phyloP scores from a whole-genome alignment of 1,140 invertebrate species.

The Ectropis grisescens region DNA sequence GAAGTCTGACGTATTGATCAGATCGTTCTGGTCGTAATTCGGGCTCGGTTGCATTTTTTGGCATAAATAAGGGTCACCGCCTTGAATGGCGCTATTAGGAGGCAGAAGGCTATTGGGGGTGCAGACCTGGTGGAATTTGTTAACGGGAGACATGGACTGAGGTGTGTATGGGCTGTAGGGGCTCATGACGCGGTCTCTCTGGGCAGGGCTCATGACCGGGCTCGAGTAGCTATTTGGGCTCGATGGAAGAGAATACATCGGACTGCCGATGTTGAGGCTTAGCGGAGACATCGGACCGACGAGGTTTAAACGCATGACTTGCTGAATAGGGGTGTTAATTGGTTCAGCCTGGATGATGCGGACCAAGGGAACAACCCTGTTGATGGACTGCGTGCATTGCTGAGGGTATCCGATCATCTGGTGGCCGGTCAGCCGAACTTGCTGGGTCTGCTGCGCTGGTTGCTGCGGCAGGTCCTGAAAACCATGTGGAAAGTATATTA shows the following conservation, averaged over 20 bases:
- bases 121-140: constrained; percentile 39
- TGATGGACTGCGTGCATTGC: constrained; percentile 12
- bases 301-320: constrained; percentile 13
- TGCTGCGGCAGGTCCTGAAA: constrained; percentile 39
- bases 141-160: constrained; percentile 44
- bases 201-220: constrained; percentile 42
- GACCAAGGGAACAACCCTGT: constrained; percentile 31
- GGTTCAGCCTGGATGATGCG: constrained; percentile 34
- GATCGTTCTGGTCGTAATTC: constrained; percentile 25
- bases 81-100: constrained; percentile 31
- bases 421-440: constrained; percentile 26
- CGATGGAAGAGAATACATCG: constrained; percentile 47
- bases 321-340: constrained; percentile 20
- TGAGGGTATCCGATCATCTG: constrained; percentile 25
- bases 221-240: constrained; percentile 50
- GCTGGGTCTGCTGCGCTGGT: constrained; percentile 17
- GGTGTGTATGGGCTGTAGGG: constrained; percentile 49
- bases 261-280: constrained; percentile 39
- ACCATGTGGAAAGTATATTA: constrained; percentile 18
- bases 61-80: constrained; percentile 45
- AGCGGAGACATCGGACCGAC: constrained; percentile 41
- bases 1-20: constrained; percentile 46
- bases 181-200: constrained; percentile 41
- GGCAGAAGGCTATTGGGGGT: constrained; percentile 41
- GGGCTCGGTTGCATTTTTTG: constrained; percentile 54